These are phyloP conservation scores for Lethenteron camtschaticum DNA, from an alignment of 2,113 vertebrate genomes.

Conservation along the genomic window DNA sequence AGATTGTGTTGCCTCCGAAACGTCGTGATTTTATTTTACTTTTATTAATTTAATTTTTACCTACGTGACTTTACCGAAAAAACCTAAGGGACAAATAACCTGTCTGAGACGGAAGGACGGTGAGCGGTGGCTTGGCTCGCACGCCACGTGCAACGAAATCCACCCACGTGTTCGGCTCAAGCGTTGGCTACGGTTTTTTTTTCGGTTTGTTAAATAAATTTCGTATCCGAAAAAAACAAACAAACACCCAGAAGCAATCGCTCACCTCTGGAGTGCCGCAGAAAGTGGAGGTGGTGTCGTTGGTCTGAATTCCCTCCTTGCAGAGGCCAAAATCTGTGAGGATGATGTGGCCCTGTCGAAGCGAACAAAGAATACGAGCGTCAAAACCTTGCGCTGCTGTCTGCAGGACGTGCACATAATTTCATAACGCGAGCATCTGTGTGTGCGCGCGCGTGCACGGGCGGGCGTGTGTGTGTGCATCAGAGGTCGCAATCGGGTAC, in stretches of 20 bases:
- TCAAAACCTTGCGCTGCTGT: too few relatives aligned
- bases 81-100: neutral
- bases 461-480: too few relatives aligned
- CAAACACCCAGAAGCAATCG: neutral
- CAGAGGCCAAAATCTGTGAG: constrained; percentile 94
- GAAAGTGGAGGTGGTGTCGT: constrained; percentile 90
- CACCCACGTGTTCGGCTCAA: neutral
- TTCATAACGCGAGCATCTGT: too few relatives aligned
- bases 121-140: neutral
- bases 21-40: too few relatives aligned
- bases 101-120: neutral
- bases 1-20: too few relatives aligned
- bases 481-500: too few relatives aligned
- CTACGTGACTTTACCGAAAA: too few relatives aligned
- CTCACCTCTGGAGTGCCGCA: constrained; percentile 88
- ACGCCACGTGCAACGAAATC: neutral
- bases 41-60: too few relatives aligned
- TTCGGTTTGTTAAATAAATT: neutral
- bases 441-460: too few relatives aligned
- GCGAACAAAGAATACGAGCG: too few relatives aligned
- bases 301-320: constrained; percentile 95
- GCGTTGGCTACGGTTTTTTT: neutral
- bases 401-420: too few relatives aligned
- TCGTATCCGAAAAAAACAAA: neutral
- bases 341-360: constrained; percentile 64